Base-by-base conservation (phyloP, 2,113 vertebrate genomes). In the Alaudala cheleensis region DNA sequence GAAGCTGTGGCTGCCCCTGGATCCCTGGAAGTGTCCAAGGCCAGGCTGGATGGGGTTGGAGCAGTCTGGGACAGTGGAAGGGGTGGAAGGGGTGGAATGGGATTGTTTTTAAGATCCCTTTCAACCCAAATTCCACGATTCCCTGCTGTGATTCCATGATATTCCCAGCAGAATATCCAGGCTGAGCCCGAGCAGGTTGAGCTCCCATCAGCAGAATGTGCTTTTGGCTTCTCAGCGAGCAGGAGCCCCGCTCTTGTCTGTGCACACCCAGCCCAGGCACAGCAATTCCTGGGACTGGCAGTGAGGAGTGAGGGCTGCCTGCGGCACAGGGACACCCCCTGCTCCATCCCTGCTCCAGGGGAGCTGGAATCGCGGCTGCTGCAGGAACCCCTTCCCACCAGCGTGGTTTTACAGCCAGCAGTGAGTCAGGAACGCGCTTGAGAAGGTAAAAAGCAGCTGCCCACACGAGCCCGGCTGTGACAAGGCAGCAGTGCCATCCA, bases 401-500 rank as follows among this genome's bases (percentile, higher is more conserved):
- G 42, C 25, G 23, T 19, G 19, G 12, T 60, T 79, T 39, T 11
- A 58, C 57, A 51, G 14, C 3, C 14, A 66, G 37, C 44, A 29
- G 3, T 40, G 82, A 93, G n/a, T 61, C 58, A 51, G 0, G n/a
- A 49, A 44, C 1, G 16, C 54, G 2, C 42, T 77, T 26, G 28
- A 39, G n/a, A 47, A 61, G 34, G 24, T 71, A 50, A 81, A 47
- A 61, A 33, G 24, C 76, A 50, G 84, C 14, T 92, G 49, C 65
- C 26, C 29, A 44, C 42, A 25, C 5, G 0, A 76, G 44, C 33
- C 74, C 66, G 23, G 79, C 85, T 82, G 92, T 33, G 74, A 14
- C 88, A 88, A 95, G 90, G 28, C 95, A 90, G 86, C 93, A 95
- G 92, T 96, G 97, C 96, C 97, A 93, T 92, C 95, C 92, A 86